Conservation (phyloP, 2,797 vertebrate genomes). For the Cynopterus sphinx region DNA sequence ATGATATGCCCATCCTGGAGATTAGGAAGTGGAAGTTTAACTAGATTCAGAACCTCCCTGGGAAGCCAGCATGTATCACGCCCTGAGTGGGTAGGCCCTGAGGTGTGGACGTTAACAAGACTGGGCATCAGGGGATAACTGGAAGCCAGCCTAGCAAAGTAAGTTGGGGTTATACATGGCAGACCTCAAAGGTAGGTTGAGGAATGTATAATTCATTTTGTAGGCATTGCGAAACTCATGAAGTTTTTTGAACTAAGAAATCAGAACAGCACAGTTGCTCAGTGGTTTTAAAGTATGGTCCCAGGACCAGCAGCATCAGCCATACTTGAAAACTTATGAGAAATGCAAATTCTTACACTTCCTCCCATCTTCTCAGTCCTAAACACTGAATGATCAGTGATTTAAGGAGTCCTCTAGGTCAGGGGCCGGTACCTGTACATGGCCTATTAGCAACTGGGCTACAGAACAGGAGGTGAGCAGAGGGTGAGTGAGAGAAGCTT, state of each 20-base stretch:
- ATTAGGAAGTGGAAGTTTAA: neutral
- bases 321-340: neutral
- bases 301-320: neutral
- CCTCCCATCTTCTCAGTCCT: neutral
- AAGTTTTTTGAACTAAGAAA: neutral
- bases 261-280: neutral
- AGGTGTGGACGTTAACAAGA: neutral
- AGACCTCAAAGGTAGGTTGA: neutral
- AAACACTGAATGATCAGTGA: neutral
- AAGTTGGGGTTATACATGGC: neutral
- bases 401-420: neutral
- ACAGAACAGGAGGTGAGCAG: too few relatives aligned
- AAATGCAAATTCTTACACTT: neutral
- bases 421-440: too few relatives aligned
- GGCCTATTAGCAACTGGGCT: too few relatives aligned
- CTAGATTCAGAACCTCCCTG: neutral
- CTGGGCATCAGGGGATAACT: neutral
- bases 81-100: neutral
- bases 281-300: neutral
- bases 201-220: conserved; percentile 1
- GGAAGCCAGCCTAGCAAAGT: neutral
- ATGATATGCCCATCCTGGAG: neutral
- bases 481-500: too few relatives aligned
- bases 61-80: neutral
- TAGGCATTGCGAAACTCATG: neutral